These are phyloP conservation scores for Romanogobio albipinnatus DNA, from an alignment of 2,113 vertebrate genomes.

Conservation along the genomic window DNA sequence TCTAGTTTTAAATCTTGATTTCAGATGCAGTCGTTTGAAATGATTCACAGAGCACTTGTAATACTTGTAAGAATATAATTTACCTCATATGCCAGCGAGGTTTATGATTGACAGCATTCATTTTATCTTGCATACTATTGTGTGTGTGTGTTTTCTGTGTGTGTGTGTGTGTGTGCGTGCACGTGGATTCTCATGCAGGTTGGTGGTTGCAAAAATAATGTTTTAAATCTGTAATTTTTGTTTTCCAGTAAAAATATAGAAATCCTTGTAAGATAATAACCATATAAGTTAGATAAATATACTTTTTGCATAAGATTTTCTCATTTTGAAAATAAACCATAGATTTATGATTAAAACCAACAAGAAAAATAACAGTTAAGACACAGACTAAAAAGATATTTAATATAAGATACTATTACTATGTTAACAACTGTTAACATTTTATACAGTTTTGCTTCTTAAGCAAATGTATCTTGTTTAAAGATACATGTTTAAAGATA, in stretches of 20 bases:
- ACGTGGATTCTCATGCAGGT: background rate
- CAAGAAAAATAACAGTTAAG: no score
- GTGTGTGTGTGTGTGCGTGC: no score
- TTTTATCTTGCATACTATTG: background rate
- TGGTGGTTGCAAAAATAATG: no score
- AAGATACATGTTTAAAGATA: no score
- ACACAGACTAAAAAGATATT: background rate
- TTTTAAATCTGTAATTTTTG: background rate
- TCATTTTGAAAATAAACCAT: no score
- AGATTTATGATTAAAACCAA: no score
- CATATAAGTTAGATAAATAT: background rate
- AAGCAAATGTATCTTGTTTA: no score
- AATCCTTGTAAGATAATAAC: background rate
- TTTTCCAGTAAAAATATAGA: background rate
- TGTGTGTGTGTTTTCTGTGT: background rate
- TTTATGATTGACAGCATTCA: background rate
- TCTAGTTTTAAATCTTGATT: background rate
- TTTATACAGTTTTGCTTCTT: no score
- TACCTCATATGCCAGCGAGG: background rate
- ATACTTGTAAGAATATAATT: background rate
- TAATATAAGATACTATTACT: no score
- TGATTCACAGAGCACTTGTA: background rate
- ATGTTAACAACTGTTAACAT: background rate
- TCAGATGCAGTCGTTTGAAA: background rate
- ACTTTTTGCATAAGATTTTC: no score